Evolutionary conservation across 1,140 invertebrate genomes (phyloP), one percentile per base, ranked within the genome.

Genomic region (Odontomachus brunneus): DNA sequence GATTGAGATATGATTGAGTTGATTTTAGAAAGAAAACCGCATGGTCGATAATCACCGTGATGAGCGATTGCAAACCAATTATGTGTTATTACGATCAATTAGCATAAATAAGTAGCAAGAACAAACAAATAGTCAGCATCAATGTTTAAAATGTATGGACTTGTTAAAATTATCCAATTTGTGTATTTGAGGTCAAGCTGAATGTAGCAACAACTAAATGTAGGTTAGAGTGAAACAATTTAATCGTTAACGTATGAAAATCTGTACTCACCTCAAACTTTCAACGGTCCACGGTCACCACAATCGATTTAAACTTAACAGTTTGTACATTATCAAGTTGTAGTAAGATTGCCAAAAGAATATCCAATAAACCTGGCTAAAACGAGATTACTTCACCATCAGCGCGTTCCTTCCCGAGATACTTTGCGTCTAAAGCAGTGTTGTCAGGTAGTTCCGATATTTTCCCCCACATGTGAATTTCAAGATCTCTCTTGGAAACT

Each of bases 161-260:
- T 15, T 5, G 7, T 17, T 14, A 9, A n/a, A 7, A 66, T 7
- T 4, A 24, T 0, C 38, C 15, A 15, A 19, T 22, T 22, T 19
- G 2, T 66, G 11, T 19, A n/a, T 33, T 53, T 53, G n/a, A 76
- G 74, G 19, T 76, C 62, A 55, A 76, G 26, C 44, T 33, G n/a
- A n/a, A n/a, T n/a, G n/a, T n/a, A 29, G 55, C n/a, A n/a, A 62
- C n/a, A n/a, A 29, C 44, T 15, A 66, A 22, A 38, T 38, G 9
- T 22, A 76, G 74, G 74, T 76, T 76, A 76, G 62, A 29, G 22
- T 76, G 11, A 15, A 53, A 66, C 19, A 65, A 33, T 7, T 33
- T 7, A 4, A 38, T 11, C n/a, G 5, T 38, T 22, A 17, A 3
- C 2, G 9, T 65, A 0, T 9, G 17, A 1, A 17, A 38, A 66